Base-by-base conservation (phyloP, 2,797 vertebrate genomes). In the Poeciliopsis turneri region DNA sequence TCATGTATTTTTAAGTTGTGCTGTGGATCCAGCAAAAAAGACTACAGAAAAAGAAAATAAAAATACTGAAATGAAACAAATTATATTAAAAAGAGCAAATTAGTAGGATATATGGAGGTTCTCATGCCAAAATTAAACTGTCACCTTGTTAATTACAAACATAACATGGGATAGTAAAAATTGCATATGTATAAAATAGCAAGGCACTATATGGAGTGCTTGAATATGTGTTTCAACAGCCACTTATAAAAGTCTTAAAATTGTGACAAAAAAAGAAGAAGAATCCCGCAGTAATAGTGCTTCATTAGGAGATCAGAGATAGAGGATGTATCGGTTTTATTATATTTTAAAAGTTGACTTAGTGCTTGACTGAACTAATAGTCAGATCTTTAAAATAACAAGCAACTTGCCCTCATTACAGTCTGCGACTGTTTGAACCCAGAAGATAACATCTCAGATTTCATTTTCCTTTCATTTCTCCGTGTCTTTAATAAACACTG, bases 311-410 rank as follows among this genome's bases (percentile, higher is more conserved):
- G 61, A 83, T 89, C 76, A 78, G 36, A 33, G 36, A 66, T 1
- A 39, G 41, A 9, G 33, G 10, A 51, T 18, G 66, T 4, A 16
- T 72, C 9, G 47, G 59, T 78, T 57, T 82, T 80, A 75, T 74
- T 78, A 72, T 43, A 25, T 20, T 51, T 68, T 74, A 25, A 74
- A 72, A 77, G 74, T 47, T 51, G 53, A 41, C 64, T 86, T 87
- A 84, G 82, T 79, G 23, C 80, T 89, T 87, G 20, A 91, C 43
- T 39, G 70, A 64, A 69, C 53, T 83, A 86, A 88, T 87, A 81
- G 75, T 75, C 76, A 91, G 88, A 89, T 86, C 76, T 74, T 55
- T 75, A 64, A 81, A 72, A 84, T 83, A 90, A 90, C 82, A 88
- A 88, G 77, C 73, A 84, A 85, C 85, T 83, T 90, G 66, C 77